Evolutionary conservation across 2,888 invertebrate genomes (phyloP).

Genomic region (Cheilosia grossa): DNA sequence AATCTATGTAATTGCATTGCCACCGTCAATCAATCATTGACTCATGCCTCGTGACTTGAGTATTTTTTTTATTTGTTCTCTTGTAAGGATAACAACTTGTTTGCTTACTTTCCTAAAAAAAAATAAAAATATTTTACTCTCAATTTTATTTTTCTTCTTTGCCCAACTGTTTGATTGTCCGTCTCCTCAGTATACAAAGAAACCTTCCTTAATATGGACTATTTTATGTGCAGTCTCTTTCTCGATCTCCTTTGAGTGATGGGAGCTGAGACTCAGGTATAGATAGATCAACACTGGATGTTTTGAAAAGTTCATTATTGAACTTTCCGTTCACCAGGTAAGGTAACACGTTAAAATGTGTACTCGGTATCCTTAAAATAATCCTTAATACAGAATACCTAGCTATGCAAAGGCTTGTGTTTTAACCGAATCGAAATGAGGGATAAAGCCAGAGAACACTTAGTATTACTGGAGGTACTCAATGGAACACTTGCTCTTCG

Average conservation of each 20-base stretch:
- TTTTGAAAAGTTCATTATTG: not conserved
- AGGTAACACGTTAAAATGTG: not conserved
- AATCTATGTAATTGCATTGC: slow-evolving; percentile 32
- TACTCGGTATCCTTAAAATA: not conserved
- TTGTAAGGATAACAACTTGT: too few species aligned
- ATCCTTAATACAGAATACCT: not conserved
- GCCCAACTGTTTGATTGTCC: too few species aligned
- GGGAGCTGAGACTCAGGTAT: too few species aligned
- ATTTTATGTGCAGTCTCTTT: not conserved
- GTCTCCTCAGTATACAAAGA: too few species aligned
- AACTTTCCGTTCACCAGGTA: too few species aligned
- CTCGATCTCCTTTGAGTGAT: not conserved
- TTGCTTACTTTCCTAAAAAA: too few species aligned
- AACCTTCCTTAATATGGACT: not conserved
- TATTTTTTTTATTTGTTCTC: too few species aligned
- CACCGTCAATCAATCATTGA: slow-evolving; percentile 39
- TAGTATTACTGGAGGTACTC: too few species aligned
- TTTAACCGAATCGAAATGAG: not conserved
- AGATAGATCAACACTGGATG: not conserved
- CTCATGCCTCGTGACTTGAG: slow-evolving; percentile 9
- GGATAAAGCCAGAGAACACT: too few species aligned
- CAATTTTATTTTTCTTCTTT: too few species aligned
- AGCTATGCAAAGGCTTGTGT: not conserved
- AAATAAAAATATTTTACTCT: too few species aligned
- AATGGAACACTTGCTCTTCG: too few species aligned